Conservation (phyloP, 1,140 invertebrate genomes). For the Notospermus geniculatus region DNA sequence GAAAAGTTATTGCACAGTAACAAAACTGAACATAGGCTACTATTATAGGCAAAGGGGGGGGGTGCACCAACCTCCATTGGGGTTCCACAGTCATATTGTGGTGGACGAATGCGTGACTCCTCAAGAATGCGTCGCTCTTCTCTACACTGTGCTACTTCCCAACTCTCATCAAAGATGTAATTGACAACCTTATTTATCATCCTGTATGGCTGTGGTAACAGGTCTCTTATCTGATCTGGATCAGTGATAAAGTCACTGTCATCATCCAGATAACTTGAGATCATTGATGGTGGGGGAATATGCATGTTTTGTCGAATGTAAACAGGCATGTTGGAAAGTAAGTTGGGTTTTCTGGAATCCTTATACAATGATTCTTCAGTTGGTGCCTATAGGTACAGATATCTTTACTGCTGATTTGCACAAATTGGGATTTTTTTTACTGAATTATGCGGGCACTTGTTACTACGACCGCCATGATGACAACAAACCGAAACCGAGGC, state of each 20-base stretch:
- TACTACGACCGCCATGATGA: neutral
- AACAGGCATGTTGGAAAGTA: constrained; percentile 38
- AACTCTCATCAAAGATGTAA: constrained; percentile 40
- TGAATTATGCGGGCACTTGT: neutral
- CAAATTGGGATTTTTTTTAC: too few species aligned
- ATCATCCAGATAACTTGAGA: constrained; percentile 37
- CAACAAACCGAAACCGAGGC: constrained; percentile 3
- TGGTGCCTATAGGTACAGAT: too few species aligned
- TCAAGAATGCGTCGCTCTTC: constrained; percentile 35
- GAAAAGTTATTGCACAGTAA: too few species aligned
- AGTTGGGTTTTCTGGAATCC: too few species aligned
- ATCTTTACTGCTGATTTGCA: too few species aligned
- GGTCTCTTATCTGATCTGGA: constrained; percentile 44
- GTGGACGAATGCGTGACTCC: constrained; percentile 33
- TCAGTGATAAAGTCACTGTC: constrained; percentile 49
- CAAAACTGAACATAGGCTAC: too few species aligned
- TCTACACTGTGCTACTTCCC: constrained; percentile 37
- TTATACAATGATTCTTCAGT: too few species aligned
- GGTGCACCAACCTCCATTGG: constrained; percentile 20
- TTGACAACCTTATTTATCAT: constrained; percentile 47
- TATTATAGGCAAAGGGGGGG: too few species aligned
- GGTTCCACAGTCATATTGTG: constrained; percentile 33
- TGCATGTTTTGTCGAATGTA: constrained; percentile 43
- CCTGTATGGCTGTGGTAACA: constrained; percentile 49
- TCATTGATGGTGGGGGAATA: constrained; percentile 43